Evolutionary conservation across 1,140 invertebrate species (phyloP), one percentile per base, ranked within the genome.

Genomic region (Dinoponera quadriceps): DNA sequence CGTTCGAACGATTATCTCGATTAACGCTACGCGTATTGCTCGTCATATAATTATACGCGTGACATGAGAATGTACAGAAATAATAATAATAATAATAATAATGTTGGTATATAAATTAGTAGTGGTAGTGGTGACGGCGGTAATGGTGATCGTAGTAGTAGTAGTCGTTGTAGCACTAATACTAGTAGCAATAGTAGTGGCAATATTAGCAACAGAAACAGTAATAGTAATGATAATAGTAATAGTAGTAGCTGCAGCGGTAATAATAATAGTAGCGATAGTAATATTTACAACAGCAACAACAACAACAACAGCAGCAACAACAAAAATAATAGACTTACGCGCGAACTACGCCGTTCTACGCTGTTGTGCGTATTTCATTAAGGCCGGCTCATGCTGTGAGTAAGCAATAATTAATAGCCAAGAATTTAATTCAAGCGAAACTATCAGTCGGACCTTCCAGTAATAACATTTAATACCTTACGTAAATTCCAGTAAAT

Each of bases 371-470:
- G 51, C 65, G 51, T 57, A 86, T 62, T 86, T 83, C 80, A 63
- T 87, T 86, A 29, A 83, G 20, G 59, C 66, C 72, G 75, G 72
- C 85, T 72, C 65, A 85, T 82, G 84, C 69, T 73, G 73, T 85
- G 85, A 85, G 85, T 68, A 71, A 75, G 22, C 57, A 55, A 86
- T 69, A 71, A 54, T 84, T 78, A 66, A 69, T 80, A 80, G 54
- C n/a, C 49, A 57, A 77, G 22, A 44, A 51, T 78, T 77, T 25
- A 84, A 83, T 74, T 33, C 25, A 18, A 49, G 65, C 48, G 18
- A 84, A 55, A 14, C 60, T 44, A 71, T 73, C 38, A 84, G 62
- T 68, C 48, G 54, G 27, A 33, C 29, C 55, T 78, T 84, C 55
- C 66, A 60, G 65, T 77, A 77, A 77, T 54, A 77, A 77, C 60